Evolutionary conservation across 2,113 vertebrate genomes (phyloP), one percentile per base, ranked within the genome.

Genomic region (Limanda limanda): DNA sequence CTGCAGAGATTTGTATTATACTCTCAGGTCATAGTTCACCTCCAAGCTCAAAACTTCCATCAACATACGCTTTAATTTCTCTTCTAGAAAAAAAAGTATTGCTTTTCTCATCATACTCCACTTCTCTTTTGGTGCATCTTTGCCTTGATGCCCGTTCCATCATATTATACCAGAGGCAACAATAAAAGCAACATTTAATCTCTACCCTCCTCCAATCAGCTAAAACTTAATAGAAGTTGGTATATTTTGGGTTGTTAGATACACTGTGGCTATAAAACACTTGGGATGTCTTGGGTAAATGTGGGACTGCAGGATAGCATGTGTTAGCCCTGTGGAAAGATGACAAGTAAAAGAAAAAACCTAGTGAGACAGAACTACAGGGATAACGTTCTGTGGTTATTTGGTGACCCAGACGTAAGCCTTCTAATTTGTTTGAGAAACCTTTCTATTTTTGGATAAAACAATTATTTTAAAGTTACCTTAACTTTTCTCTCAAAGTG

Each of bases 81-180:
- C 7, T 37, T 10, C 9, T 1, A 37, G 8, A 37, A 37, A 37
- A 35, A 37, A 37, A 37, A 27, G 27, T 27, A 27, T 27, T n/a
- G n/a, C n/a, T 10, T 37, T 10, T 37, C 9, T 37, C 35, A 37
- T 37, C 35, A 37, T 2, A 37, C 35, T 37, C 35, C 35, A 37
- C 35, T 37, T 37, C 35, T 37, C 35, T 37, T 37, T 37, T 37
- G 21, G 40, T 72, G 60, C 47, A 48, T 67, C n/a, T 54, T 73
- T 10, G 15, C 17, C 31, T 18, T 10, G 4, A 71, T 15, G 20
- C 25, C 10, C 9, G 12, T 23, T 31, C 12, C 7, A 51, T 17
- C 17, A 14, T 51, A 51, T 15, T 18, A 37, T 6, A 31, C 24
- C 14, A 31, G 24, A 21, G 45, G 61, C 42, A 27, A 58, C 23